Evolutionary conservation across 2,113 vertebrate genomes (phyloP), one percentile per base, ranked within the genome.

Genomic region (Hiodon alosoides): DNA sequence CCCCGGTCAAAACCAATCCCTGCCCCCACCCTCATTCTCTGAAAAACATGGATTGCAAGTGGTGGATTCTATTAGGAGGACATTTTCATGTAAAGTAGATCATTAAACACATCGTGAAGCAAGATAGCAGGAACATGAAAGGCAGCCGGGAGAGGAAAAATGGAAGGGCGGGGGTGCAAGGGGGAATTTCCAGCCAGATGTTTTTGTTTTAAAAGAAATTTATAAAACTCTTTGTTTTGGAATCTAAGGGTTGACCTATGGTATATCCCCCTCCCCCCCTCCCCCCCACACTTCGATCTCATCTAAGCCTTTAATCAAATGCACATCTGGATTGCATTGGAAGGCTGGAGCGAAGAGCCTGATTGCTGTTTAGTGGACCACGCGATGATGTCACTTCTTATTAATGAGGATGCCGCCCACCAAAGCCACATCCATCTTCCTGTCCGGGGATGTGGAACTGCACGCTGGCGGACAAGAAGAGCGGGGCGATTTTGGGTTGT

Each of bases 311-410:
- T 89, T 87, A 89, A 89, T 88, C 86, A 88, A 86, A 87, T 11
- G 62, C 84, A 88, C 83, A 89, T 82, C 84, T 90, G 86, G 88
- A 88, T 78, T 77, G 76, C 85, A 85, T 90, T 89, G 85, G 61
- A 76, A 54, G 7, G 48, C 59, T 67, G 78, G 77, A 83, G 80
- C 81, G 74, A 83, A 75, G 82, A 78, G 82, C 77, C 86, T 89
- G 87, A 90, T 87, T 90, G 82, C 87, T 73, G 79, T 83, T 85
- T 83, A 86, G 82, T 83, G 84, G 83, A 86, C 86, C 86, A 87
- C 84, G 83, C 85, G 73, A 86, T 86, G 86, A 88, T 89, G 90
- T 90, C 89, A 87, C 86, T 83, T 89, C 85, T 83, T 84, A 87
- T 89, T 89, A 88, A 87, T 89, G 87, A 86, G 81, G 84, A 90